A percentile compares a stretch with the other conserved stretches of the same genome.
Conservation (phyloP, 1,140 invertebrate species). For the Phocides pigmalion region DNA sequence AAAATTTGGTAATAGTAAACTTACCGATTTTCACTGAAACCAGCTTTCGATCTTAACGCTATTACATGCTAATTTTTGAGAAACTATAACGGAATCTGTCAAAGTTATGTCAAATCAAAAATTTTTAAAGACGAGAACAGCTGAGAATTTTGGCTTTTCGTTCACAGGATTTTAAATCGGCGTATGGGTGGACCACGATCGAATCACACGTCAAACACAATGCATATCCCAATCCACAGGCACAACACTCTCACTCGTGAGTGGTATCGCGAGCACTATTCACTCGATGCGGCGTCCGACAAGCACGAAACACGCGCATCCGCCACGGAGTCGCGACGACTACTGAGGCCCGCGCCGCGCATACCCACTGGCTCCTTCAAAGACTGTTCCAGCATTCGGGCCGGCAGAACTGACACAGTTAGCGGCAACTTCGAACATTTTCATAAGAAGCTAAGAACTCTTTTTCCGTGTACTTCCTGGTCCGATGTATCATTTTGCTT, state of each 20-base stretch:
- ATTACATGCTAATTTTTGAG: conserved; percentile 20
- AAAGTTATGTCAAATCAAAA: conserved; percentile 28
- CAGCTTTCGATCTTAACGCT: background rate
- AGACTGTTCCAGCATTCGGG: conserved; percentile 52
- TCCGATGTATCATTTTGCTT: conserved; percentile 30
- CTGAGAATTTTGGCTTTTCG: background rate
- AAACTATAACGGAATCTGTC: conserved; percentile 1
- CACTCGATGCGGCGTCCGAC: conserved; percentile 42
- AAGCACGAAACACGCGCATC: conserved; percentile 44
- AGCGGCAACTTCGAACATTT: conserved; percentile 49
- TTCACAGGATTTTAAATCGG: background rate
- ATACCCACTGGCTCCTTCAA: conserved; percentile 60
- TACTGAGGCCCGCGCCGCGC: conserved; percentile 66
- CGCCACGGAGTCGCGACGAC: conserved; percentile 56
- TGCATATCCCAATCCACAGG: conserved; percentile 53
- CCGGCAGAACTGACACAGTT: conserved; percentile 58
- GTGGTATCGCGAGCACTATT: conserved; percentile 58
- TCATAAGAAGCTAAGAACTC: conserved; percentile 39
- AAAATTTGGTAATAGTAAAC: background rate
- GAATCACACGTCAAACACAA: conserved; percentile 57
- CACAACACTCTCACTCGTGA: conserved; percentile 66
- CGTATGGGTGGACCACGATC: conserved; percentile 4
- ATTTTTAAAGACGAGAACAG: background rate
- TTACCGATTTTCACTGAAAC: conserved; percentile 20
- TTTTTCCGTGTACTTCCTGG: conserved; percentile 28